phyloP scores from a whole-genome alignment of 2,797 vertebrate species.

The Galagoides demidoff region DNA sequence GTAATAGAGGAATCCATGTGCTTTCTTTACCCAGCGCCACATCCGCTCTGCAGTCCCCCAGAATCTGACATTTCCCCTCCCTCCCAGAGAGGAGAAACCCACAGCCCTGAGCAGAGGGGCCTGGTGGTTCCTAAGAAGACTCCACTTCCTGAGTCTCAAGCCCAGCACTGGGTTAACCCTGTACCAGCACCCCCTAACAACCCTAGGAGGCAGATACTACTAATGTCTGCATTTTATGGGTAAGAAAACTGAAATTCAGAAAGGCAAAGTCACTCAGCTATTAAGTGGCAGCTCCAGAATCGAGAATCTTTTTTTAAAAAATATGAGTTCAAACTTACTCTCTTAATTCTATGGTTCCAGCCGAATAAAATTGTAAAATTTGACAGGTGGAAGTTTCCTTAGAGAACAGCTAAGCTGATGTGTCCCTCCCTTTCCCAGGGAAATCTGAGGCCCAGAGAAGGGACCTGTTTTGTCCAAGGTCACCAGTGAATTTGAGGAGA shows the following conservation, averaged over 20 bases:
- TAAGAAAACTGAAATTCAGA: background rate
- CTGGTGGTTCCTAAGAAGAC: fast-evolving
- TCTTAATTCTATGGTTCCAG: background rate
- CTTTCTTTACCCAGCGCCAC: background rate
- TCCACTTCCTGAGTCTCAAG: fast-evolving
- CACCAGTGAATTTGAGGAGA: background rate
- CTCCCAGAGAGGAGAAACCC: background rate
- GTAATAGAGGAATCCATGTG: conserved; percentile 52
- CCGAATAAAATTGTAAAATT: background rate
- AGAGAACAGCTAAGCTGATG: background rate
- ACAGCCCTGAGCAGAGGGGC: background rate
- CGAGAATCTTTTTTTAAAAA: background rate
- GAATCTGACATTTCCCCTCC: background rate
- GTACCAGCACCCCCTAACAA: background rate
- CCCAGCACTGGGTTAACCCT: background rate
- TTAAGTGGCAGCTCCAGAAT: background rate
- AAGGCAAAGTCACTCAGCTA: background rate
- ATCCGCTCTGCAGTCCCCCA: background rate
- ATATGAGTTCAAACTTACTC: background rate
- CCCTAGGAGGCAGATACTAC: background rate
- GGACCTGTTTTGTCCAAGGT: background rate
- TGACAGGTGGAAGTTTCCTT: background rate
- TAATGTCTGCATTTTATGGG: background rate
- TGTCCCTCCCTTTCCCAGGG: background rate
- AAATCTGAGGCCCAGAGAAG: background rate